Evolutionary conservation across 2,888 invertebrate species (phyloP), one percentile per base, ranked within the genome.

Genomic region (Ectemnius continuus): DNA sequence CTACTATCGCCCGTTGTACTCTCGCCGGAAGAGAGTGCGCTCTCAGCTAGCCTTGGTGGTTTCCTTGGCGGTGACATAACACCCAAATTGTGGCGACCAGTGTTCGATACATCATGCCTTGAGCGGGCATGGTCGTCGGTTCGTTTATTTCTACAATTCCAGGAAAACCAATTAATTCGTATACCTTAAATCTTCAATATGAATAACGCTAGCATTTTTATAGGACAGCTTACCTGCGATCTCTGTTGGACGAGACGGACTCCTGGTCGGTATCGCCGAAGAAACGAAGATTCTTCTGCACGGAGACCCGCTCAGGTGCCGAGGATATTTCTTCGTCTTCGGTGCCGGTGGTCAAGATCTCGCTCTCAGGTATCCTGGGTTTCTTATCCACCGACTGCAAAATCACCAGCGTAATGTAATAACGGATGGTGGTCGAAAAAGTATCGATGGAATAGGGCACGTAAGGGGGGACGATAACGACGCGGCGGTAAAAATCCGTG

Each of bases 221-320:
- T 23, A 23, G 23, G 18, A 46, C 36, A 36, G 14, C 20, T 65
- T 6, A 90, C 90, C 90, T 89, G 83, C 88, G 88, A 64, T 88
- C 88, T 81, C 88, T 88, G 67, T 88, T 88, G 45, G 90, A 90
- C 62, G 90, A 87, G 71, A 90, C 80, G 13, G 96, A 96, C 85
- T 96, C 96, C 74, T 93, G 92, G 88, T 96, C 96, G 11, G 96
- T 96, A 91, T 96, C 96, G 20, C 96, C 96, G 91, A 96, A 96
- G 92, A 96, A 96, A 63, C 96, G 94, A 13, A 96, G 93, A 91
- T 94, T 96, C 89, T 96, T 96, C 45, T 90, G 90, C 47, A 89
- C 88, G 46, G 89, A 90, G 67, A 85, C 87, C 73, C 90, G 85
- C 82, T 90, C 90, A 64, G 89, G 90, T 23, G 87, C 88, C 6